These are phyloP conservation scores for Bufotes viridis DNA, from an alignment of 2,797 vertebrate genomes.

Conservation along the genomic window DNA sequence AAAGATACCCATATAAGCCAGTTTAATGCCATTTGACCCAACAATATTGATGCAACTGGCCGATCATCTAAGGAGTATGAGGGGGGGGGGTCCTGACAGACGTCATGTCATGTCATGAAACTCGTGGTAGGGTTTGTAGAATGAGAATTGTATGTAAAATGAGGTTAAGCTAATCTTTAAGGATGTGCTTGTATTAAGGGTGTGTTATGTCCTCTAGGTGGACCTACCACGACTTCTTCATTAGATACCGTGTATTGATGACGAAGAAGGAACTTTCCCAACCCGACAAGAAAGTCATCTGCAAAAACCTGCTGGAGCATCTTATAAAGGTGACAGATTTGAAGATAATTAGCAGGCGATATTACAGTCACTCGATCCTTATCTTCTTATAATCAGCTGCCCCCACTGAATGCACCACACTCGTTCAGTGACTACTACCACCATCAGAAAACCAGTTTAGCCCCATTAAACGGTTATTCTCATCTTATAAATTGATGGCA, in stretches of 20 bases:
- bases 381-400: neutral
- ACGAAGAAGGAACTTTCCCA: conserved; percentile 79
- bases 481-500: too few species aligned
- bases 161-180: neutral
- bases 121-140: too few species aligned
- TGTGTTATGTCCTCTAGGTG: conserved; percentile 77
- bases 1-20: too few species aligned
- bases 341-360: neutral
- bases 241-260: conserved; percentile 90
- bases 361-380: neutral
- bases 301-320: conserved; percentile 82
- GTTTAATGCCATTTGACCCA: too few species aligned
- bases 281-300: conserved; percentile 84
- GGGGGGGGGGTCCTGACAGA: too few species aligned
- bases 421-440: neutral
- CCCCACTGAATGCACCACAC: neutral
- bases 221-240: conserved; percentile 94
- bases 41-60: too few species aligned
- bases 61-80: too few species aligned
- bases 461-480: too few species aligned
- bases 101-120: too few species aligned
- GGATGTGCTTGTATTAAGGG: neutral
- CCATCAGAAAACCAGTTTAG: neutral
- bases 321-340: conserved; percentile 84
- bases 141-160: too few species aligned